phyloP scores from a whole-genome alignment of 2,888 invertebrate species.

The Archips crataeganus region DNA sequence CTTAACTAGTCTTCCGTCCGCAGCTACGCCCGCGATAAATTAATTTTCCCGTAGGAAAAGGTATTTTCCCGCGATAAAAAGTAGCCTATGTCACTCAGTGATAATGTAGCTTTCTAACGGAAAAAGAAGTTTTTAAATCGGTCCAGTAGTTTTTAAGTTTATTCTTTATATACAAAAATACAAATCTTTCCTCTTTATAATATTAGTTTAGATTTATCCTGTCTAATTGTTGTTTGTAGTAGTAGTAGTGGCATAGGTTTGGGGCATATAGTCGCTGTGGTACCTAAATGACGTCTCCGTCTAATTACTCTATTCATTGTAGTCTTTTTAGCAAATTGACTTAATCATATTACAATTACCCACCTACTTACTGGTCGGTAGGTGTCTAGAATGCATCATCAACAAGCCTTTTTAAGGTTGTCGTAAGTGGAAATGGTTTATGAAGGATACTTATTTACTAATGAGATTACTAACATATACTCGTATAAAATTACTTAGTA shows the following conservation, averaged over 20 bases:
- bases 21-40: too few relatives aligned
- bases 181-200: too few relatives aligned
- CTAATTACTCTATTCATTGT: neutral
- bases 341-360: neutral
- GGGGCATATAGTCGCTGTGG: constrained; percentile 1
- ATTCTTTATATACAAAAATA: too few relatives aligned
- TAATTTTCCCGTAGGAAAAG: too few relatives aligned
- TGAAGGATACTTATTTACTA: neutral
- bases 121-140: too few relatives aligned
- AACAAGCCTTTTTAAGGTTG: neutral
- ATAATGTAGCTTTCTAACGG: too few relatives aligned
- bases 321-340: neutral
- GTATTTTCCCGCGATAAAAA: too few relatives aligned
- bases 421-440: neutral
- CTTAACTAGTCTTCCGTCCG: too few relatives aligned
- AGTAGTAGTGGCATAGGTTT: neutral
- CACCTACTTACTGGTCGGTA: neutral
- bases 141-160: too few relatives aligned
- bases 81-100: too few relatives aligned
- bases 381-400: neutral
- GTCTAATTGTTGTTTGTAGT: neutral
- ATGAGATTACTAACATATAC: neutral
- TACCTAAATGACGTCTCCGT: neutral
- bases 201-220: neutral
- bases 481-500: neutral